Evolutionary conservation across 2,113 vertebrate species (phyloP).

Genomic region (Ursus arctos): DNA sequence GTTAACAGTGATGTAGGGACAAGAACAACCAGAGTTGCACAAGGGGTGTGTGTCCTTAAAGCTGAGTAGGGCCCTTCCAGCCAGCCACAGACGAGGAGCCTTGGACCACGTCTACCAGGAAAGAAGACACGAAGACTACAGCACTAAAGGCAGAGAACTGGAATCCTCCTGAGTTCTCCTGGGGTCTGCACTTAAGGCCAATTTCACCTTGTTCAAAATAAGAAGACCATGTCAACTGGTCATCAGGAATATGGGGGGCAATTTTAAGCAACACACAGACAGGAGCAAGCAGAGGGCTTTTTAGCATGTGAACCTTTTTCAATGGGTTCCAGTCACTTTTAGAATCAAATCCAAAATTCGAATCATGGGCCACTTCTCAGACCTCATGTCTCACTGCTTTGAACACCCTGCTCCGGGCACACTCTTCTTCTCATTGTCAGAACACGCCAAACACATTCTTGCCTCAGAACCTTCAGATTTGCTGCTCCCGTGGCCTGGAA

Average conservation of each 20-base stretch:
- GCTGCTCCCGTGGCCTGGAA: background rate
- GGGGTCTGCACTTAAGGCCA: background rate
- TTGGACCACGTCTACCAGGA: background rate
- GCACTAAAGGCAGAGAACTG: background rate
- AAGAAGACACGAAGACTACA: background rate
- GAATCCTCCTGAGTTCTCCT: background rate
- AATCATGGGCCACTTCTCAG: background rate
- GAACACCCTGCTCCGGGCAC: background rate
- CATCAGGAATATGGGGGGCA: background rate
- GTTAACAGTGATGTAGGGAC: background rate
- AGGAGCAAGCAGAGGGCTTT: background rate
- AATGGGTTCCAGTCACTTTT: background rate
- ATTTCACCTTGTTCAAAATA: background rate
- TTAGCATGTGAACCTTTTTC: background rate
- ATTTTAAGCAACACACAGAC: background rate
- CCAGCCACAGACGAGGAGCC: background rate
- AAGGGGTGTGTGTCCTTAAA: conserved; percentile 13
- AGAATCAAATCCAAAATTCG: background rate
- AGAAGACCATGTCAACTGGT: background rate
- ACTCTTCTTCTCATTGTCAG: background rate
- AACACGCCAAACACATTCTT: background rate
- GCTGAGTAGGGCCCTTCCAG: background rate
- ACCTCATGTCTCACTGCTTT: background rate
- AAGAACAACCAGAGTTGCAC: background rate
- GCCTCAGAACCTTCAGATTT: background rate